Conservation (phyloP, 2,113 vertebrate genomes). For the Verasper variegatus region DNA sequence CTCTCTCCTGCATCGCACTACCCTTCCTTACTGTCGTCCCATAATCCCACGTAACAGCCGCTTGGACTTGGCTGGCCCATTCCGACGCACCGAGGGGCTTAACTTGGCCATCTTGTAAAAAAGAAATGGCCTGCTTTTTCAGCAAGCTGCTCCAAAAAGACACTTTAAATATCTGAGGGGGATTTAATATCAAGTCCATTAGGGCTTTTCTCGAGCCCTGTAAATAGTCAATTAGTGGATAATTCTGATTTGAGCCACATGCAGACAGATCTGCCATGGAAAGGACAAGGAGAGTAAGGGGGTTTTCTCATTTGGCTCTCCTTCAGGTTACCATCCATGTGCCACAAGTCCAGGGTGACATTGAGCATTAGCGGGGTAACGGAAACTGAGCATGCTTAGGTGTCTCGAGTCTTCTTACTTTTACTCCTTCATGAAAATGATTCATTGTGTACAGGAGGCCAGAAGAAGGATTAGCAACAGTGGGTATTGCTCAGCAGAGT, state of each 20-base stretch:
- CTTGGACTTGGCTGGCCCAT: conserved; percentile 65
- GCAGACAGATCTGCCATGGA: conserved; percentile 73
- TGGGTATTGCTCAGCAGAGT: conserved; percentile 29
- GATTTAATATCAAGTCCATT: conserved; percentile 99
- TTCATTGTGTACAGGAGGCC: conserved; percentile 32
- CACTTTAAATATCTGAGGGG: conserved; percentile 93
- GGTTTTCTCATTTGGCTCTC: conserved; percentile 20
- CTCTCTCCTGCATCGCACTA: conserved; percentile 81
- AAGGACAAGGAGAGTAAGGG: conserved; percentile 38
- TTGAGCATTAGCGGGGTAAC: conserved; percentile 15
- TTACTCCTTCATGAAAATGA: conserved; percentile 48
- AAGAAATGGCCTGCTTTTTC: conserved; percentile 81
- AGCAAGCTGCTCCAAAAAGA: conserved; percentile 87
- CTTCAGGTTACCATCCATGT: conserved; percentile 28
- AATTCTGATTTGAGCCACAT: conserved; percentile 98
- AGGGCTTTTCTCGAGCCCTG: conserved; percentile 91
- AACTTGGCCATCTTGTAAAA: conserved; percentile 96
- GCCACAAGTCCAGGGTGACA: conserved; percentile 35
- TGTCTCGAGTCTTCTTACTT: conserved; percentile 40
- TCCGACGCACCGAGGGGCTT: conserved; percentile 84
- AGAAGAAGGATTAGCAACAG: conserved; percentile 35
- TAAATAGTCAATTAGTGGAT: conserved; percentile 99
- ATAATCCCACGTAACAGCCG: conserved; percentile 85
- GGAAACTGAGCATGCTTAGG: conserved; percentile 29
- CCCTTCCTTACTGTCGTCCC: conserved; percentile 85